Percentiles rank a stretch among this genome's conserved stretches.
These are phyloP conservation scores for Elgaria multicarinata DNA, from an alignment of 2,113 vertebrate species.

Conservation along the genomic window DNA sequence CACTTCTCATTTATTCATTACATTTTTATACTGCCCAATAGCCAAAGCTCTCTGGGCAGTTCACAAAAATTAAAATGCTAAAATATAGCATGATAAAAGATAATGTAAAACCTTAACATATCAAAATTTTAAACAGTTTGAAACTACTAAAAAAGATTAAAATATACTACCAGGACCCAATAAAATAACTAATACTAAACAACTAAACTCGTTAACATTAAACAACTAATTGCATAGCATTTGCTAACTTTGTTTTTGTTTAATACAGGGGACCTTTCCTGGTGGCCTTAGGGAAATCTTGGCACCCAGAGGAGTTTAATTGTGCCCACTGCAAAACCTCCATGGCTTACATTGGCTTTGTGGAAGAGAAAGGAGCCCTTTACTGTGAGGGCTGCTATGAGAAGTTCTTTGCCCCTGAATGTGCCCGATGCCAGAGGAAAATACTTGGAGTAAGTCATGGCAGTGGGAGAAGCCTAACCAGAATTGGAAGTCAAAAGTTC, in stretches of 20 bases:
- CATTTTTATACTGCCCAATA: too few relatives aligned
- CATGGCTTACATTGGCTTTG: conserved; percentile 91
- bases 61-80: too few relatives aligned
- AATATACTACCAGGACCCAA: too few relatives aligned
- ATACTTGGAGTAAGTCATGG: conserved; percentile 89
- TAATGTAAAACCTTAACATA: too few relatives aligned
- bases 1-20: neutral
- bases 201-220: too few relatives aligned
- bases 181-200: too few relatives aligned
- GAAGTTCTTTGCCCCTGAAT: conserved; percentile 93
- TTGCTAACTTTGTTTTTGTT: conserved; percentile 50
- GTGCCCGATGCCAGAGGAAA: conserved; percentile 90
- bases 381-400: conserved; percentile 94
- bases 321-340: conserved; percentile 92
- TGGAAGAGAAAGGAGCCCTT: conserved; percentile 90
- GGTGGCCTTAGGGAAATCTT: conserved; percentile 95
- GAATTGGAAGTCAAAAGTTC: neutral
- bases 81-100: too few relatives aligned
- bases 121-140: too few relatives aligned
- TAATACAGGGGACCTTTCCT: conserved; percentile 91
- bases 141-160: too few relatives aligned
- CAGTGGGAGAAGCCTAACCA: neutral
- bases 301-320: conserved; percentile 97
- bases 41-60: too few relatives aligned
- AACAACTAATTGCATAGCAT: neutral